phyloP scores from a whole-genome alignment of 2,113 vertebrate genomes.

The Rutilus rutilus region DNA sequence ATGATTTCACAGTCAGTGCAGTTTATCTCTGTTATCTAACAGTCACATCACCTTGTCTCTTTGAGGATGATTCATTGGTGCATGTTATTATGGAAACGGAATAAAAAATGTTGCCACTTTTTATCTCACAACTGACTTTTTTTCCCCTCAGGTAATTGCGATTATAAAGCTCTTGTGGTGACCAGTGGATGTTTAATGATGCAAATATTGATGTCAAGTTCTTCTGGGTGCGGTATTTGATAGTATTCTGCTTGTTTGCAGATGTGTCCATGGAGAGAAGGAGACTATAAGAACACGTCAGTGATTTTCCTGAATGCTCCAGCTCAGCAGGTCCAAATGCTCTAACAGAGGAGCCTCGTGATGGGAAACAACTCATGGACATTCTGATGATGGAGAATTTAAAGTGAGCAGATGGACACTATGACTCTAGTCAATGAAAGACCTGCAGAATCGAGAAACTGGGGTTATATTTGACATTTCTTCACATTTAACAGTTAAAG shows the following conservation, averaged over 20 bases:
- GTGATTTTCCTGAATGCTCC: conserved; percentile 61
- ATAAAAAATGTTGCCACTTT: no score
- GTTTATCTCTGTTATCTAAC: neutral
- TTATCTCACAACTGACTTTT: no score
- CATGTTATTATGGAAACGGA: no score
- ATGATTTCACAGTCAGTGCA: conserved; percentile 61
- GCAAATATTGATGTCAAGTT: neutral
- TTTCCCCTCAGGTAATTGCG: no score
- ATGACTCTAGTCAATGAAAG: neutral
- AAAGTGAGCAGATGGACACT: neutral
- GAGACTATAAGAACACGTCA: conserved; percentile 45
- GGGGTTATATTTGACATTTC: neutral
- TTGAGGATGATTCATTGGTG: neutral
- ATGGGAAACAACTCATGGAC: neutral
- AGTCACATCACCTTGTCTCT: neutral
- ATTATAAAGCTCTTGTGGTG: no score
- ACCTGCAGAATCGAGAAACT: neutral
- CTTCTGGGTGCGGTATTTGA: neutral
- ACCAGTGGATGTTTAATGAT: no score
- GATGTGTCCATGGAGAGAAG: conserved; percentile 37
- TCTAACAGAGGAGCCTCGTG: conserved; percentile 36
- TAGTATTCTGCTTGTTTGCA: conserved; percentile 26
- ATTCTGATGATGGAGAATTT: neutral
- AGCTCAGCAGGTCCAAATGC: conserved; percentile 35
- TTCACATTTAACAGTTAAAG: neutral